Evolutionary conservation across 2,888 invertebrate species (phyloP).

Genomic region (Heteromurus nitidus): DNA sequence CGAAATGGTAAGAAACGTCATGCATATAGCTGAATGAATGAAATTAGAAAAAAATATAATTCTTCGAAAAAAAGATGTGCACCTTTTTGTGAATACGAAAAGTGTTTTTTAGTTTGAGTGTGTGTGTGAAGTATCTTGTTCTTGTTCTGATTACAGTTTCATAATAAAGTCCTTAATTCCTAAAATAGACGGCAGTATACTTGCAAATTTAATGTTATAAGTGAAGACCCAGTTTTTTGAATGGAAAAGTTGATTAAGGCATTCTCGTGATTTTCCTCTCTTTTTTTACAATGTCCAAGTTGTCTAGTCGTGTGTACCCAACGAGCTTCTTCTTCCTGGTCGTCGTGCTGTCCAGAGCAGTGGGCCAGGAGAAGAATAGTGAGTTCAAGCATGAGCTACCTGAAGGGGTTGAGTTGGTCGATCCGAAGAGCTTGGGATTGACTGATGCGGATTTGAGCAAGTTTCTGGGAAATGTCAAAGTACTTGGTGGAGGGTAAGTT

Average conservation of each 20-base stretch:
- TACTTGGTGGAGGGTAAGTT: conserved; percentile 71
- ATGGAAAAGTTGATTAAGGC: neutral
- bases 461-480: conserved; percentile 72
- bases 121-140: conserved; percentile 14
- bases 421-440: conserved; percentile 72
- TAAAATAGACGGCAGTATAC: too few relatives aligned
- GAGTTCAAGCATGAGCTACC: conserved; percentile 72
- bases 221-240: too few relatives aligned
- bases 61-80: neutral
- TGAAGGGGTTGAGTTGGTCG: conserved; percentile 72
- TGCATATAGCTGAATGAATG: too few relatives aligned
- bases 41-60: neutral
- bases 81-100: neutral
- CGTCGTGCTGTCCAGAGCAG: conserved; percentile 23
- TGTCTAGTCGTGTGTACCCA: conserved; percentile 54
- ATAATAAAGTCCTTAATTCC: too few relatives aligned
- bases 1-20: conserved; percentile 50
- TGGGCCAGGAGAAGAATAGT: conserved; percentile 49
- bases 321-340: conserved; percentile 18
- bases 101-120: too few relatives aligned
- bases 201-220: too few relatives aligned
- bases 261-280: conserved; percentile 10
- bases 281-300: conserved; percentile 46
- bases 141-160: conserved; percentile 14
- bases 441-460: conserved; percentile 71